These are phyloP conservation scores for Pachyramphus minor DNA, from an alignment of 2,113 vertebrate species.

Conservation along the genomic window DNA sequence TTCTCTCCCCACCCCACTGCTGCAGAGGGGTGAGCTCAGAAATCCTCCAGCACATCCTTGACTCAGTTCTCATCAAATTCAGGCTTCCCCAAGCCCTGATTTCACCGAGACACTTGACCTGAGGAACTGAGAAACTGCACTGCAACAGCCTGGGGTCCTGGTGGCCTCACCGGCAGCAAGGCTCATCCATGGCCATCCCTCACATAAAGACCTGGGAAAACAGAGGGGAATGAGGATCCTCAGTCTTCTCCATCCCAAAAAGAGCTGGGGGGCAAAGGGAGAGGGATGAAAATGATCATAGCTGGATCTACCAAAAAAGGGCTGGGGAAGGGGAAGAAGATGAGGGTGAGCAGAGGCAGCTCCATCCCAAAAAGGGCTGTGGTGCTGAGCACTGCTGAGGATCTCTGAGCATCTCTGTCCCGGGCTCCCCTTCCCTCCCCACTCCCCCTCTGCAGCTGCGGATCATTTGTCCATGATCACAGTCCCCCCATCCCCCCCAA, in stretches of 20 bases:
- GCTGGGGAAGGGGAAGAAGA: neutral
- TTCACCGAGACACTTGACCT: neutral
- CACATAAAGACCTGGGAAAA: neutral
- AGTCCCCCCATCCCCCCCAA: neutral
- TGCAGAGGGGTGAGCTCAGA: neutral
- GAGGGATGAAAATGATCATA: neutral
- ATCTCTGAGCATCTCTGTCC: fast-evolving
- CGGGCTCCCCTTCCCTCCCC: neutral
- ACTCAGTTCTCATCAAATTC: neutral
- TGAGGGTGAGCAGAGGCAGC: neutral
- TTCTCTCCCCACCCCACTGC: neutral
- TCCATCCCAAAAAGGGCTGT: neutral
- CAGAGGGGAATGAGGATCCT: neutral
- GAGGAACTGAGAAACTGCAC: neutral
- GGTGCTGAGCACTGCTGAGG: neutral
- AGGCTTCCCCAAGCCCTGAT: neutral
- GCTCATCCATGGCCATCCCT: fast-evolving
- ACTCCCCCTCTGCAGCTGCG: neutral
- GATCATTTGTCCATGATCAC: neutral
- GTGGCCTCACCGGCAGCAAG: neutral
- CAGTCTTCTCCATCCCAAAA: neutral
- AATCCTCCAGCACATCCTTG: neutral
- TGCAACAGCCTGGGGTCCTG: neutral
- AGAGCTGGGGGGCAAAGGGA: neutral
- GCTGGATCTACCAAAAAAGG: neutral